These are phyloP conservation scores for Harpagus bidentatus DNA, from an alignment of 2,113 vertebrate genomes.

Conservation along the genomic window DNA sequence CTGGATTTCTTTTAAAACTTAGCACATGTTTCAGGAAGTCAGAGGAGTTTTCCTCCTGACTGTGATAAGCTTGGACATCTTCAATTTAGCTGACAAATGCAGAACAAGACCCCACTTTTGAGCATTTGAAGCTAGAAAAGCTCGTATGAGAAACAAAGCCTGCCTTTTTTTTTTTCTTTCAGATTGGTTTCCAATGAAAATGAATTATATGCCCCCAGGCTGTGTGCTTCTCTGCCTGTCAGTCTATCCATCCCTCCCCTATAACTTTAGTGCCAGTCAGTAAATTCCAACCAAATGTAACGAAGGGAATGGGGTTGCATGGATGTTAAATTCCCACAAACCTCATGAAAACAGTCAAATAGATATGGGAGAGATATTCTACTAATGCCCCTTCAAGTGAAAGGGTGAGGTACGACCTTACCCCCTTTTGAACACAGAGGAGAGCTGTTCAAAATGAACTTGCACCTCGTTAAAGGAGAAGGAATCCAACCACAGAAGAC, in stretches of 20 bases:
- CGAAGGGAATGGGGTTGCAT: not conserved
- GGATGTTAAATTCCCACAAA: not conserved
- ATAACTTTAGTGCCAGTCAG: not conserved
- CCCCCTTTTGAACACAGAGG: not conserved
- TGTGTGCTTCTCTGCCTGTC: not conserved
- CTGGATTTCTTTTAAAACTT: not conserved
- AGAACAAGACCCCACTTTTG: not conserved
- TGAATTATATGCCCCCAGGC: not conserved
- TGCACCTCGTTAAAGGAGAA: not conserved
- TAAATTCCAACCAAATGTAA: not conserved
- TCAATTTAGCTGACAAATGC: not conserved
- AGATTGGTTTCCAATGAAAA: not conserved
- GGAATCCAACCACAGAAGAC: not conserved
- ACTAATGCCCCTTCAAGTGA: not conserved
- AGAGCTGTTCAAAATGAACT: not conserved
- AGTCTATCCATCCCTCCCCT: accelerated
- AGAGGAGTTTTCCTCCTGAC: not conserved
- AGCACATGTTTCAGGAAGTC: not conserved
- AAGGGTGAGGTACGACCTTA: accelerated
- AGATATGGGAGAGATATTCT: not conserved
- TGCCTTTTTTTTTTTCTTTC: not conserved
- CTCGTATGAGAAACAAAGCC: not conserved
- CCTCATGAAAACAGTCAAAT: not conserved
- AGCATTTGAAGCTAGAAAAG: not conserved
- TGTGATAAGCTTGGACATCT: not conserved